Conservation (phyloP, 1,140 invertebrate species). For the Thaumatotibia leucotreta region DNA sequence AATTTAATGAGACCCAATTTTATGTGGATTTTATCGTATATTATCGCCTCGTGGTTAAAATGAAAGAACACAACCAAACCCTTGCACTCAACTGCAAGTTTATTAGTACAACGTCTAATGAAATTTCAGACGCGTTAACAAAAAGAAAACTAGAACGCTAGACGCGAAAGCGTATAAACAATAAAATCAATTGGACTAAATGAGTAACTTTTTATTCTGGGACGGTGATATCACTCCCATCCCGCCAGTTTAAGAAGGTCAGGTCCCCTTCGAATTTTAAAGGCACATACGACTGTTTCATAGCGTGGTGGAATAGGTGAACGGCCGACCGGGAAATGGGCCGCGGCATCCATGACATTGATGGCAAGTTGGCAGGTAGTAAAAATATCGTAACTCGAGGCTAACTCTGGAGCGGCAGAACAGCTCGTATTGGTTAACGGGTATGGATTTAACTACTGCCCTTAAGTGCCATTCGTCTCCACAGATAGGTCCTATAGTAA, state of each 20-base stretch:
- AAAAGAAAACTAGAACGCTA: conserved; percentile 52
- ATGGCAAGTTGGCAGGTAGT: conserved; percentile 21
- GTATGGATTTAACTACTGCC: background rate
- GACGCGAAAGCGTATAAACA: conserved; percentile 61
- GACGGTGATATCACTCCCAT: conserved; percentile 56
- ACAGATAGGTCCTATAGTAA: too few relatives aligned
- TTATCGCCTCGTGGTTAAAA: too few relatives aligned
- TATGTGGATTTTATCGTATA: too few relatives aligned
- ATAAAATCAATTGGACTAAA: conserved; percentile 60
- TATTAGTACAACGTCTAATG: too few relatives aligned
- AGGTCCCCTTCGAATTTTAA: background rate
- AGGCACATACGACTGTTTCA: background rate
- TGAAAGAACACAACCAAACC: too few relatives aligned
- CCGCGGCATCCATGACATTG: conserved; percentile 53
- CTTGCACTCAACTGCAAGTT: too few relatives aligned
- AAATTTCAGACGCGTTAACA: conserved; percentile 15
- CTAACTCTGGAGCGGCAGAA: background rate
- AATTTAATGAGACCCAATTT: too few relatives aligned
- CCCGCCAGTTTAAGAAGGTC: background rate
- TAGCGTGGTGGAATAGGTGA: conserved; percentile 42
- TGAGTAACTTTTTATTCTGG: conserved; percentile 64
- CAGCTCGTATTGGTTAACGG: background rate
- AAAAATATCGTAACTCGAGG: background rate
- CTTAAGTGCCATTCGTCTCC: too few relatives aligned
- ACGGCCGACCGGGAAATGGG: conserved; percentile 58